Percentiles rank a stretch among this genome's conserved stretches.
Conservation (phyloP, 2,888 invertebrate genomes). For the Trissolcus brochymenae region DNA sequence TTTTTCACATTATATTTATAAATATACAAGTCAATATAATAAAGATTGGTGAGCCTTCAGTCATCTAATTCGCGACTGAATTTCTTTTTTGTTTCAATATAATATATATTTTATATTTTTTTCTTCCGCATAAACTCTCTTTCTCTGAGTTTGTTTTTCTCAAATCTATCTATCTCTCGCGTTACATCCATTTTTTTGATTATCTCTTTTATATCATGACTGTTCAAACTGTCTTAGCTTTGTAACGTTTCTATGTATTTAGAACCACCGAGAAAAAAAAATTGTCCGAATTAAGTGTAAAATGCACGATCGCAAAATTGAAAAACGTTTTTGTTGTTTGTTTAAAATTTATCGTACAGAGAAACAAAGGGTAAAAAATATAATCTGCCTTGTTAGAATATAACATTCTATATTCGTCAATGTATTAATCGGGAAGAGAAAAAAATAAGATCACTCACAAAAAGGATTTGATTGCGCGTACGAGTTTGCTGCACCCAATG, state of each 20-base stretch:
- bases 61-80: conserved; percentile 62
- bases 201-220: conserved; percentile 1
- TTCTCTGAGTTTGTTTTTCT: conserved; percentile 19
- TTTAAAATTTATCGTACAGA: neutral
- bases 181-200: too few relatives aligned
- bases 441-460: conserved; percentile 5
- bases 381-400: conserved; percentile 40
- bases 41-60: conserved; percentile 69
- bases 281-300: conserved; percentile 23
- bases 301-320: conserved; percentile 8
- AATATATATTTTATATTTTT: conserved; percentile 52
- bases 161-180: neutral
- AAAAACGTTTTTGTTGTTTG: neutral
- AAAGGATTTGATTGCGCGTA: conserved; percentile 19
- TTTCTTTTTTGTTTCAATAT: conserved; percentile 27
- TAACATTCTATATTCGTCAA: conserved; percentile 48
- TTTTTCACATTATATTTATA: conserved; percentile 69
- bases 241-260: too few relatives aligned
- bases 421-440: conserved; percentile 12
- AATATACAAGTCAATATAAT: conserved; percentile 74
- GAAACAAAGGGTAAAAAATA: conserved; percentile 50
- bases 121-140: conserved; percentile 3
- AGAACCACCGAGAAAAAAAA: conserved; percentile 1
- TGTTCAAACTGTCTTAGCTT: too few relatives aligned
- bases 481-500: conserved; percentile 48